Percentiles rank a stretch among this genome's conserved stretches.
Conservation (phyloP, 1,140 invertebrate species). For the Ceratoteleas bidentatus region DNA sequence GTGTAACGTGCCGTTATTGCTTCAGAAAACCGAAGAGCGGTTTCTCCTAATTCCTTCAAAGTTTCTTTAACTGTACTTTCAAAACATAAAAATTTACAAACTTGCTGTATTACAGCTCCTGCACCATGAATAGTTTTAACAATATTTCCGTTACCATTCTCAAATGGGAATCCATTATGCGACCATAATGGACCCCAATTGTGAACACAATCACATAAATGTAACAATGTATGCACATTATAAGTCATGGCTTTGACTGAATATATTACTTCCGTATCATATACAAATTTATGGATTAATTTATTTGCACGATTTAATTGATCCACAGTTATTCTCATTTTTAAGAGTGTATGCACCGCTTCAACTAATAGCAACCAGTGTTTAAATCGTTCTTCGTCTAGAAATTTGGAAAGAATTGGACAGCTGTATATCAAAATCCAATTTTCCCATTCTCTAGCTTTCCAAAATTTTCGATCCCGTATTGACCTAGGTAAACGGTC, state of each 20-base stretch:
- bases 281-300: neutral
- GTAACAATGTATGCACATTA: conserved; percentile 21
- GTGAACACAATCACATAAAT: conserved; percentile 26
- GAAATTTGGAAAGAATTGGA: neutral
- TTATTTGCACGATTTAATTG: neutral
- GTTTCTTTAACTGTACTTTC: neutral
- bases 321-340: neutral
- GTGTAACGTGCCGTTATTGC: neutral
- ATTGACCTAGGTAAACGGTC: conserved; percentile 14
- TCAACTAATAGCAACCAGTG: neutral
- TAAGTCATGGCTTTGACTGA: neutral
- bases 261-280: neutral
- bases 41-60: conserved; percentile 14
- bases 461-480: conserved; percentile 21
- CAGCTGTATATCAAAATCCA: too few species aligned
- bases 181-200: conserved; percentile 36
- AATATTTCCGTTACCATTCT: conserved; percentile 32
- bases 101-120: conserved; percentile 12
- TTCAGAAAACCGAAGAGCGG: conserved; percentile 6
- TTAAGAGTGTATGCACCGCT: neutral
- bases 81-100: conserved; percentile 13
- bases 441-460: too few species aligned
- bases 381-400: neutral
- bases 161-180: conserved; percentile 33
- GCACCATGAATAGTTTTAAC: conserved; percentile 24